A percentile compares a stretch with the other conserved stretches of the same genome.
Conservation (phyloP, 1,140 invertebrate genomes). For the Pseudomyrmex concolor region DNA sequence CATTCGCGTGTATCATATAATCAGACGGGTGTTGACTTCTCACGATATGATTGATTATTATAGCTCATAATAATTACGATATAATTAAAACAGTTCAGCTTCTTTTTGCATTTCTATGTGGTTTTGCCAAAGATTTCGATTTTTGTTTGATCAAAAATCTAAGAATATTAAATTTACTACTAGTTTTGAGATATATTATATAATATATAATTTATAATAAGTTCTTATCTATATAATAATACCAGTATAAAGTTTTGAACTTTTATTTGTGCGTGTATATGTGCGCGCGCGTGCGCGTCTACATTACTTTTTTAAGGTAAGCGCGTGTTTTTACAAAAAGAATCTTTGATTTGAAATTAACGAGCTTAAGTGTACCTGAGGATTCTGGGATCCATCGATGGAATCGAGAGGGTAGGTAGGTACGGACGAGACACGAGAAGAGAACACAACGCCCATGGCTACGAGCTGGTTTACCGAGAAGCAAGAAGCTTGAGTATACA, state of each 20-base stretch:
- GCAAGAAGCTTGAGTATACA: conserved; percentile 63
- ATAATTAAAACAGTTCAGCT: not conserved
- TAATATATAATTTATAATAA: not conserved
- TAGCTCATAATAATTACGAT: conserved; percentile 30
- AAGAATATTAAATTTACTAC: too few relatives aligned
- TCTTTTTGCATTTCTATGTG: not conserved
- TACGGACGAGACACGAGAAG: conserved; percentile 74
- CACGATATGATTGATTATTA: conserved; percentile 67
- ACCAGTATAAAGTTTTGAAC: too few relatives aligned
- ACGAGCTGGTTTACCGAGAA: conserved; percentile 80
- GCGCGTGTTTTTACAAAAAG: conserved; percentile 21
- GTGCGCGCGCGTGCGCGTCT: not conserved
- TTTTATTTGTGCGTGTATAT: too few relatives aligned
- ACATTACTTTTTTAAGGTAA: conserved; percentile 1
- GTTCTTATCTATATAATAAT: not conserved
- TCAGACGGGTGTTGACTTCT: conserved; percentile 50
- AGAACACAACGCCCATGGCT: conserved; percentile 73
- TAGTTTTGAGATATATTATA: not conserved
- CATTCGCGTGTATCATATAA: conserved; percentile 67
- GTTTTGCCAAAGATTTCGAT: not conserved
- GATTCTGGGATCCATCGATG: conserved; percentile 48
- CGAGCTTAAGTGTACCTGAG: conserved; percentile 40
- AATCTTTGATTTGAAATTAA: conserved; percentile 30
- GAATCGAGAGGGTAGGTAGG: conserved; percentile 20
- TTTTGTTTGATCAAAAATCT: too few relatives aligned